Percentiles rank a stretch among this genome's conserved stretches.
Conservation (phyloP, 2,113 vertebrate species). For the Campylorhamphus procurvoides region DNA sequence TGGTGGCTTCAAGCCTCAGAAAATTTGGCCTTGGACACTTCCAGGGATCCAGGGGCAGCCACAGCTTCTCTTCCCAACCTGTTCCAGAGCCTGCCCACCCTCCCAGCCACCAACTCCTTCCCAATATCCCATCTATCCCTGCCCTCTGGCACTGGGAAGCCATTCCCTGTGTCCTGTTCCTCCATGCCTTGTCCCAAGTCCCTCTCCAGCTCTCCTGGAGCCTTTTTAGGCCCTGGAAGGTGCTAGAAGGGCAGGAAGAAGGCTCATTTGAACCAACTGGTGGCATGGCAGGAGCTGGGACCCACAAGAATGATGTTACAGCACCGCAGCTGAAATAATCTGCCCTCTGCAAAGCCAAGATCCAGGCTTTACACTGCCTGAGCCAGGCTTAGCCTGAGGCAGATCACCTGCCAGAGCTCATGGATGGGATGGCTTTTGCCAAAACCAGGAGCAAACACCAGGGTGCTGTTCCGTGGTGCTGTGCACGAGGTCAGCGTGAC, state of each 20-base stretch:
- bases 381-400: not conserved
- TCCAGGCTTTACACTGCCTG: not conserved
- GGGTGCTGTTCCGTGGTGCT: not conserved
- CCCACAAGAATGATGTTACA: not conserved
- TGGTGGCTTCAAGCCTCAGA: not conserved
- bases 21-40: not conserved
- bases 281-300: not conserved
- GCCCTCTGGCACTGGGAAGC: too few species aligned
- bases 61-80: too few species aligned
- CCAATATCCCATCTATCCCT: too few species aligned
- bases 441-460: not conserved
- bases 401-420: not conserved
- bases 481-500: not conserved
- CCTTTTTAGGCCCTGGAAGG: not conserved
- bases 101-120: too few species aligned
- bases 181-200: too few species aligned
- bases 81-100: too few species aligned
- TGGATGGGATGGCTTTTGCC: not conserved
- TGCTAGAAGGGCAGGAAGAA: not conserved
- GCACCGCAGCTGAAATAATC: not conserved
- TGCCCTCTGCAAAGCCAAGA: not conserved
- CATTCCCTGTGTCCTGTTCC: too few species aligned
- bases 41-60: not conserved
- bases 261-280: not conserved
- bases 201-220: not conserved